Base-by-base conservation (phyloP, 2,888 invertebrate genomes). In the Andrena bucephala region DNA sequence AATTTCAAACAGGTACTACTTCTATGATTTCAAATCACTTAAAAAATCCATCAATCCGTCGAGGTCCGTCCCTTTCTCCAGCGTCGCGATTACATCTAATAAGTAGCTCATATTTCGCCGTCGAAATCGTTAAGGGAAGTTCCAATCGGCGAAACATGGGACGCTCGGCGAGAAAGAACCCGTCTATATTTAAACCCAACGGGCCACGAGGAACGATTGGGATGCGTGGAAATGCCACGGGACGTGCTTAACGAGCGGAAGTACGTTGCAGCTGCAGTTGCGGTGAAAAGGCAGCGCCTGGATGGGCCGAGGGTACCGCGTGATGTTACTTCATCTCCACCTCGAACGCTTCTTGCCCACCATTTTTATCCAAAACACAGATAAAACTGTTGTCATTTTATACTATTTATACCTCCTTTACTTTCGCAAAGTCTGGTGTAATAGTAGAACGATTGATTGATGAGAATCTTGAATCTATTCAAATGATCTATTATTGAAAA, bases 231-330 rank as follows among this genome's bases (percentile, higher is more conserved):
- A 87, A 91, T 88, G 83, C 85, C 75, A 86, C 77, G 86, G 87
- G 85, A 90, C 90, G 90, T 90, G 90, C 87, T 81, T 85, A 81
- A 86, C 81, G 87, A 89, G 81, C 90, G 90, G 90, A 91, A 90
- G 89, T 85, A 75, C 87, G 77, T 81, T 81, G 89, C 89, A 87
- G 88, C 88, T 89, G 85, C 83, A 83, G 83, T 87, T 81, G 83
- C 71, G 75, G 69, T 77, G 72, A 63, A 77, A 81, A 80, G 65
- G 73, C 66, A 70, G 65, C 70, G 57, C 10, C 60, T 77, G 27
- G 48, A 59, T 66, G 33, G 42, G 20, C 36, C 29, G 24, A 10
- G 13, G 36, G 67, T 31, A 66, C 20, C 36, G 63, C 50, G 63
- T 31, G 16, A 20, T 63, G 31, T 63, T 68, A 42, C 68, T 36